These are phyloP conservation scores for Panopea generosa DNA, from an alignment of 2,888 invertebrate genomes.

Conservation along the genomic window DNA sequence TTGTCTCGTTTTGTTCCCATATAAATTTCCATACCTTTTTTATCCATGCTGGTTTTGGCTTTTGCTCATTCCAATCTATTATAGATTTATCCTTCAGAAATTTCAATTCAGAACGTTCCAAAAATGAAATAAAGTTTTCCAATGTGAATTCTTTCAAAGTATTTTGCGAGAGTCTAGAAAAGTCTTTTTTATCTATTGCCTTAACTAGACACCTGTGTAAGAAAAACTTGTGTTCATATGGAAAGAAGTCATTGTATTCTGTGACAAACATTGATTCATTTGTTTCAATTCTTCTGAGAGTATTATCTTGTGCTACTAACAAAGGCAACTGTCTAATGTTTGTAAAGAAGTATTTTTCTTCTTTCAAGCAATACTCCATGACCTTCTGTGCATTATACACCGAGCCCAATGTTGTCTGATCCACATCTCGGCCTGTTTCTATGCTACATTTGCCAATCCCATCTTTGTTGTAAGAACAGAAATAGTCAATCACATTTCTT, in stretches of 20 bases:
- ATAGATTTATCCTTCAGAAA: no score
- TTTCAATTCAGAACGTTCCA: no score
- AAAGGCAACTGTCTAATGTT: neutral
- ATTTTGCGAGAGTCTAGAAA: neutral
- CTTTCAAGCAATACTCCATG: conserved; percentile 32
- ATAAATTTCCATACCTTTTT: no score
- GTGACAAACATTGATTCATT: no score
- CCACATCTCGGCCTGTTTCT: conserved; percentile 11
- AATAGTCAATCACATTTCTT: conserved; percentile 29
- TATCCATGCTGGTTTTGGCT: no score
- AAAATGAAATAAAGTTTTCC: neutral
- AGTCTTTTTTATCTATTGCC: no score
- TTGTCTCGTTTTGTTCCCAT: no score
- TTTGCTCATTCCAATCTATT: no score
- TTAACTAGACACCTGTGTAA: neutral
- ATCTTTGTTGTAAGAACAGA: conserved; percentile 23
- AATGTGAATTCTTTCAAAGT: neutral
- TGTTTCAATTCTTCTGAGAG: neutral
- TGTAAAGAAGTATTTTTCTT: conserved; percentile 14
- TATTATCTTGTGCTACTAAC: neutral
- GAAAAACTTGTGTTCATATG: neutral
- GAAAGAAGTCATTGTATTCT: no score
- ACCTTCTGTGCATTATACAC: conserved; percentile 15
- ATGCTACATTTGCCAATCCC: neutral
- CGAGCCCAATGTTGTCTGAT: conserved; percentile 21